phyloP scores from a whole-genome alignment of 2,797 vertebrate genomes.

The Chaetophractus vellerosus region DNA sequence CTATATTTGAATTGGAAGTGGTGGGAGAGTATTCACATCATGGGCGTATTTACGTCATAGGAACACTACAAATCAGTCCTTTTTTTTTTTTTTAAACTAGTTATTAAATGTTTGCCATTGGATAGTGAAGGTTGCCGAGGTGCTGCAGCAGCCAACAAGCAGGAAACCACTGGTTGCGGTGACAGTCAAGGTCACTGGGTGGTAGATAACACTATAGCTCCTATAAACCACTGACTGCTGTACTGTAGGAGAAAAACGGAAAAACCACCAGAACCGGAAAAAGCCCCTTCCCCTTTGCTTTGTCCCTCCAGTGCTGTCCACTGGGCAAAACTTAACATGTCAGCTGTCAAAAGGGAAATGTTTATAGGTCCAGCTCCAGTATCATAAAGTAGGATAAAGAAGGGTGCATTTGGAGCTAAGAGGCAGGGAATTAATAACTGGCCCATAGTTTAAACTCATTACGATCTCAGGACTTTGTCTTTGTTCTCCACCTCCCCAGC shows the following conservation, averaged over 20 bases:
- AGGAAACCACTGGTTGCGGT: not conserved
- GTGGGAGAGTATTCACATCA: not conserved
- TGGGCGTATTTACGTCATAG: not conserved
- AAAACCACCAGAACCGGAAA: not conserved
- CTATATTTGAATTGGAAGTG: not conserved
- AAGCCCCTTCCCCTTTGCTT: not conserved
- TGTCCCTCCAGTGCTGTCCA: not conserved
- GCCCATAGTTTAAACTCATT: not conserved
- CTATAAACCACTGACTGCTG: no score
- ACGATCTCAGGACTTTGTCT: not conserved
- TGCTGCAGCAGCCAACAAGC: not conserved
- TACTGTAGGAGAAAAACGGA: not conserved
- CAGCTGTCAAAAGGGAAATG: not conserved
- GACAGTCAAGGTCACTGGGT: not conserved
- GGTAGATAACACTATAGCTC: not conserved
- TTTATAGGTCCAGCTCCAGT: not conserved
- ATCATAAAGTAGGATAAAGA: not conserved
- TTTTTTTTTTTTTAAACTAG: not conserved
- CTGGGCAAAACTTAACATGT: not conserved
- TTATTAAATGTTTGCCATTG: constrained; percentile 39
- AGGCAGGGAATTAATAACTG: not conserved
- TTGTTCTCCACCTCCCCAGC: not conserved
- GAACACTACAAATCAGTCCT: not conserved
- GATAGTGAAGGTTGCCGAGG: not conserved
- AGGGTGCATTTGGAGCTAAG: not conserved